phyloP scores from a whole-genome alignment of 2,797 vertebrate species.

The Acrossocheilus fasciatus region DNA sequence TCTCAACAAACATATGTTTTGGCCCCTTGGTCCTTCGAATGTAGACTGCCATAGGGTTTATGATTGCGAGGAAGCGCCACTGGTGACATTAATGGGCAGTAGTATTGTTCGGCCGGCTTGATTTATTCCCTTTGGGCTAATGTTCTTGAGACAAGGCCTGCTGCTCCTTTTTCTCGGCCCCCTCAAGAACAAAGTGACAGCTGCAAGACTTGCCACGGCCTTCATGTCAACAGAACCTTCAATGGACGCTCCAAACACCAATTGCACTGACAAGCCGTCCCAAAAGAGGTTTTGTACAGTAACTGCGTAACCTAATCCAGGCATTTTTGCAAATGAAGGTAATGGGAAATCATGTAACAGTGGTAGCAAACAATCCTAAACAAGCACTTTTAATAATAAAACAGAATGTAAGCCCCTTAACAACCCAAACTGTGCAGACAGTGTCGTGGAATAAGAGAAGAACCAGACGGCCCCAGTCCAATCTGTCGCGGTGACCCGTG shows the following conservation, averaged over 20 bases:
- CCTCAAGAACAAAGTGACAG: slow-evolving; percentile 56
- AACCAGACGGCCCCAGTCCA: slow-evolving; percentile 74
- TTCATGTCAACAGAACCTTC: slow-evolving; percentile 60
- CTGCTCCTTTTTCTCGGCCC: slow-evolving; percentile 50
- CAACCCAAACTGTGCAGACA: slow-evolving; percentile 65
- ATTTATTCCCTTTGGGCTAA: slow-evolving; percentile 61
- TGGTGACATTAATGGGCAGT: slow-evolving; percentile 58
- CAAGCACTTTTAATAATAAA: not conserved
- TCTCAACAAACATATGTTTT: slow-evolving; percentile 28
- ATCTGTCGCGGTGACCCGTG: slow-evolving; percentile 66
- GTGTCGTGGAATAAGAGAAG: slow-evolving; percentile 72
- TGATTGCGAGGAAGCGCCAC: not conserved
- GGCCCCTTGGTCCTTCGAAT: not conserved
- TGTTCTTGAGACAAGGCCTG: slow-evolving; percentile 54
- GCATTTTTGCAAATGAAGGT: not conserved
- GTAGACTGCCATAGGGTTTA: slow-evolving; percentile 24
- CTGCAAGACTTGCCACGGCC: slow-evolving; percentile 55
- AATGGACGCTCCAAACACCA: slow-evolving; percentile 47
- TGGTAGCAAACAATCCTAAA: not conserved
- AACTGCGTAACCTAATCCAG: not conserved
- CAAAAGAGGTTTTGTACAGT: not conserved
- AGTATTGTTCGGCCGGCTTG: slow-evolving; percentile 59
- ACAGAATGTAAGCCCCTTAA: slow-evolving; percentile 50
- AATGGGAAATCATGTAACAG: not conserved
- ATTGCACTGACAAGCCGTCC: slow-evolving; percentile 20